Percentiles rank a stretch among this genome's conserved stretches.
Evolutionary conservation across 2,888 invertebrate species (phyloP).

Genomic region (Synergus japonicus): DNA sequence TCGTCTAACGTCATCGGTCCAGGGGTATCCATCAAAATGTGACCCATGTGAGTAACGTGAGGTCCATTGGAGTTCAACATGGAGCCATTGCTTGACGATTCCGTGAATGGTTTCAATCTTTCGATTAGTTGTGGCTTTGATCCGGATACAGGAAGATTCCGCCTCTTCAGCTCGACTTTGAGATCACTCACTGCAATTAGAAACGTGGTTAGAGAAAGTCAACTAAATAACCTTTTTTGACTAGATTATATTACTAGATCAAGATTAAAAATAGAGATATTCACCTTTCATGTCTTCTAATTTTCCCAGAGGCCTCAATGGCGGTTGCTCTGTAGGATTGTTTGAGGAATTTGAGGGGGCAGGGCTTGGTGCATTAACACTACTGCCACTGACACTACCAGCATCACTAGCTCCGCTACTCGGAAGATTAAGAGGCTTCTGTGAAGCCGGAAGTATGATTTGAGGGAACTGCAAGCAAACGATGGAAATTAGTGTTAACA

Average conservation of each 20-base stretch:
- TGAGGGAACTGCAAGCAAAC: constrained; percentile 82
- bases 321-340: constrained; percentile 73
- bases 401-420: constrained; percentile 75
- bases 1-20: constrained; percentile 73
- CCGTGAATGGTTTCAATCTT: constrained; percentile 87
- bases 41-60: constrained; percentile 76
- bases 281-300: constrained; percentile 94
- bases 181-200: constrained; percentile 87
- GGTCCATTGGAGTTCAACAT: constrained; percentile 72
- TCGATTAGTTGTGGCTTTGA: constrained; percentile 97
- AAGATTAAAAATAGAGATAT: background rate
- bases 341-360: constrained; percentile 72
- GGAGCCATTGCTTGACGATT: constrained; percentile 69
- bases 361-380: constrained; percentile 72
- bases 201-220: constrained; percentile 27
- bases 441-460: constrained; percentile 88
- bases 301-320: constrained; percentile 80
- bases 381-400: constrained; percentile 72
- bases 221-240: background rate
- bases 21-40: constrained; percentile 77
- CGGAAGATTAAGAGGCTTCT: constrained; percentile 78
- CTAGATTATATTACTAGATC: background rate
- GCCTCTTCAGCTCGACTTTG: constrained; percentile 94
- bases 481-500: background rate
- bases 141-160: constrained; percentile 96